Base-by-base conservation (phyloP, 37 sponge, comb jelly and placozoan genomes). In the Mnemiopsis leidyi region DNA sequence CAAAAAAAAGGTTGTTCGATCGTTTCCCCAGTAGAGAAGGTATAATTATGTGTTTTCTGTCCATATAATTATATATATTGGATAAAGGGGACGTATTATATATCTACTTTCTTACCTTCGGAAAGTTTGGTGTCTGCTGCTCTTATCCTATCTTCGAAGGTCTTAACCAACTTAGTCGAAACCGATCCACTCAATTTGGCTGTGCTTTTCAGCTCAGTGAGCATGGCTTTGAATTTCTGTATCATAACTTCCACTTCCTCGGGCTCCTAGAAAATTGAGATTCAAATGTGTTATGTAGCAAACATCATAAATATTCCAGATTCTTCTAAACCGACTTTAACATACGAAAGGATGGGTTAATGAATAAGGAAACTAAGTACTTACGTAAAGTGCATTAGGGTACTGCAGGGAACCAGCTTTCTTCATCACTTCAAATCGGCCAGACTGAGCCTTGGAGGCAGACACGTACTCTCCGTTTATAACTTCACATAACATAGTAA, bases 401-500 rank as follows among this genome's bases (percentile, higher is more conserved):
- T 33, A 79, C 21, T 79, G 82, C 32, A 29, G 20, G 37, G 7
- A 16, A 3, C 31, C 82, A 30, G 36, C 35, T 33, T 79, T 79
- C 82, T 33, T 79, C 31, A 79, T 33, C 2, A 79, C 38, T 16
- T 79, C 36, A 29, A 36, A 79, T 33, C 82, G 2, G 2, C 36
- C 82, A 9, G 31, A 33, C 21, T 79, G 35, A 32, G 82, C 35
- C 38, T 79, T 79, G 37, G 82, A 79, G 1, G 29, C 38, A 20
- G 82, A 79, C 23, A 34, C 29, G 82, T 79, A 79, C 7, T 79
- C 82, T 32, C 31, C 33, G 82, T 79, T 79, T 34, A 79, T 79
- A 20, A 79, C 32, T 33, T 79, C 82, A 23, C 82, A 79, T 16
- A 35, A 20, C 36, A 79, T 79, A 23, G 82, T 79, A 9, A 79